Percentiles rank a stretch among this genome's conserved stretches.
These are phyloP conservation scores for Lepidurus apus DNA, from an alignment of 1,140 invertebrate genomes.

Conservation along the genomic window DNA sequence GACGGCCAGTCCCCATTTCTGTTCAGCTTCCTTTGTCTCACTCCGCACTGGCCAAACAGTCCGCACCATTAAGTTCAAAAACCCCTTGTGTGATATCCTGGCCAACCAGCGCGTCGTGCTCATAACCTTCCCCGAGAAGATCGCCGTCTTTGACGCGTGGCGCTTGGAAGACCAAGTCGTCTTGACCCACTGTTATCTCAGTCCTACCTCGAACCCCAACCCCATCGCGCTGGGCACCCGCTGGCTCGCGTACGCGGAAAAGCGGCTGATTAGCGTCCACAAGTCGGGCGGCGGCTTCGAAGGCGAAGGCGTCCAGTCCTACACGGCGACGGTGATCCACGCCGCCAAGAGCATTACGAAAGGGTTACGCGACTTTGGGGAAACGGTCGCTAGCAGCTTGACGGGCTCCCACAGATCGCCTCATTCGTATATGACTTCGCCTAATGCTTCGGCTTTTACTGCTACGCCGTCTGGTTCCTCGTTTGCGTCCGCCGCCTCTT, in stretches of 20 bases:
- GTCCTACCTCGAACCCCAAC: conserved; percentile 76
- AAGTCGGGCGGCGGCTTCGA: conserved; percentile 76
- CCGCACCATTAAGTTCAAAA: conserved; percentile 88
- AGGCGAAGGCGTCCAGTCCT: conserved; percentile 69
- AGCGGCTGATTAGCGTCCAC: conserved; percentile 69
- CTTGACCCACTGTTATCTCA: conserved; percentile 83
- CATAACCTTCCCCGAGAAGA: conserved; percentile 79
- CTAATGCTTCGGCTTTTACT: conserved; percentile 26
- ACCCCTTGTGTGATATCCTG: conserved; percentile 76
- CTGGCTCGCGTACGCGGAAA: conserved; percentile 72
- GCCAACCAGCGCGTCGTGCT: conserved; percentile 76
- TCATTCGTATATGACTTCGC: conserved; percentile 34
- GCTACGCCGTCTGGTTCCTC: background rate
- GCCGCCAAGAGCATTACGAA: conserved; percentile 87
- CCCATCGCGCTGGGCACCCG: conserved; percentile 75
- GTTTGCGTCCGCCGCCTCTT: background rate
- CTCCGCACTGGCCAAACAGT: conserved; percentile 82
- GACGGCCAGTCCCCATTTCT: conserved; percentile 72
- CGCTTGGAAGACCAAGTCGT: conserved; percentile 78
- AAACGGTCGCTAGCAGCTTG: conserved; percentile 84
- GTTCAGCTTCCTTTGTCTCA: conserved; percentile 82
- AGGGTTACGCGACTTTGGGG: conserved; percentile 80
- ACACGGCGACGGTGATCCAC: conserved; percentile 90
- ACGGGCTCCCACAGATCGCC: conserved; percentile 55
- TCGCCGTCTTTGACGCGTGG: conserved; percentile 83